Conservation (phyloP, 2,888 invertebrate species). For the Pristionchus arcanus region DNA sequence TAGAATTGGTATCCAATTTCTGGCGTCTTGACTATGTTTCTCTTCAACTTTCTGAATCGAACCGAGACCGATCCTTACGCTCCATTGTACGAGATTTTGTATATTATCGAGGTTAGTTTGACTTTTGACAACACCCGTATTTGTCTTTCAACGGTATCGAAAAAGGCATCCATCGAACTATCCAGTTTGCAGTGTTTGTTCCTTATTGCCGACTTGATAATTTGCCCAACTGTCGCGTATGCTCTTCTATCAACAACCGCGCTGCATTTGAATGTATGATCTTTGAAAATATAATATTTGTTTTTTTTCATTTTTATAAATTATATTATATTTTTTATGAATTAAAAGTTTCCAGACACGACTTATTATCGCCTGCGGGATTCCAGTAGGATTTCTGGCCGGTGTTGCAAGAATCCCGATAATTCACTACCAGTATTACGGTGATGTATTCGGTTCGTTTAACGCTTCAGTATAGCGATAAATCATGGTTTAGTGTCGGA, state of each 20-base stretch:
- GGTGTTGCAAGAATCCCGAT: neutral
- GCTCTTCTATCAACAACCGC: neutral
- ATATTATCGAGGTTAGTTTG: neutral
- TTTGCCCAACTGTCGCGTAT: neutral
- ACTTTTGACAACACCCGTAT: neutral
- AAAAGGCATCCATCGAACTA: no score
- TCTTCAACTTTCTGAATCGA: conserved; percentile 19
- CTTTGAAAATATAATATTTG: neutral
- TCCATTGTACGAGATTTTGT: neutral
- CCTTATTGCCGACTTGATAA: neutral
- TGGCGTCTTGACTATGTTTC: neutral
- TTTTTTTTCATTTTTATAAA: no score
- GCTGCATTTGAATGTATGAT: conserved; percentile 7
- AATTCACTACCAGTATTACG: conserved; percentile 1
- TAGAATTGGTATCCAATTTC: neutral
- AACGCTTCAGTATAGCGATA: neutral
- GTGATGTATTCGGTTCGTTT: neutral
- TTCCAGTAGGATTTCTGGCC: neutral
- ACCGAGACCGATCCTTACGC: neutral
- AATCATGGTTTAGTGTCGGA: neutral
- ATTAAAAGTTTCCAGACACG: no score
- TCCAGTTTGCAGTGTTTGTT: neutral
- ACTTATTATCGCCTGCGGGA: neutral
- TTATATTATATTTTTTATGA: no score
- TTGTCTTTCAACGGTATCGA: no score